These are phyloP conservation scores for Pantherophis guttatus DNA, from an alignment of 2,113 vertebrate species.

Conservation along the genomic window DNA sequence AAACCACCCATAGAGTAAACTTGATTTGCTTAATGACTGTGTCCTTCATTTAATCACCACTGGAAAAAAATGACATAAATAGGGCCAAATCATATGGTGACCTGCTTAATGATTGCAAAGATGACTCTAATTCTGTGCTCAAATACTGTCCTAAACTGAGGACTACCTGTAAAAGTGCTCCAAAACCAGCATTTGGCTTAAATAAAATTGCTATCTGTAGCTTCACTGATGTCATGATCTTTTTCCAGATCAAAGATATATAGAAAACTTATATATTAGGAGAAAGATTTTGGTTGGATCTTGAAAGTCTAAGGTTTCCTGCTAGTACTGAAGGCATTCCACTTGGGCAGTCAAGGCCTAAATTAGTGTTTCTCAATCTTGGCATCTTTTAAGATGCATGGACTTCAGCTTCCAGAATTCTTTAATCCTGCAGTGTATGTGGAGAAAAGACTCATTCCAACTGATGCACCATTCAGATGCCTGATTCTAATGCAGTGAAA, in stretches of 20 bases:
- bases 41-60: background rate
- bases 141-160: too few relatives aligned
- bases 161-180: background rate
- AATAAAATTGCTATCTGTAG: background rate
- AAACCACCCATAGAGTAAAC: background rate
- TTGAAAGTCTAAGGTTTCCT: background rate
- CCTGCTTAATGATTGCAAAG: background rate
- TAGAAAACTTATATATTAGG: background rate
- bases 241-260: background rate
- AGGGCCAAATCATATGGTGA: background rate
- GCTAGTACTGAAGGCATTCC: background rate
- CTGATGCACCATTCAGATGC: background rate
- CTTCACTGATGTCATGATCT: background rate
- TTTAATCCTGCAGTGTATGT: background rate
- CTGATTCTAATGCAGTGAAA: background rate
- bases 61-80: background rate
- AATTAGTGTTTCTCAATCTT: background rate
- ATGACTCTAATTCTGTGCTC: too few relatives aligned
- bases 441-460: background rate
- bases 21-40: background rate
- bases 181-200: background rate
- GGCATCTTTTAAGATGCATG: too few relatives aligned
- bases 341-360: background rate
- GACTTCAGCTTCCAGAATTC: too few relatives aligned
- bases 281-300: background rate